Evolutionary conservation across 2,797 vertebrate genomes (phyloP).

Genomic region (Parauchenoglanis punctatus): DNA sequence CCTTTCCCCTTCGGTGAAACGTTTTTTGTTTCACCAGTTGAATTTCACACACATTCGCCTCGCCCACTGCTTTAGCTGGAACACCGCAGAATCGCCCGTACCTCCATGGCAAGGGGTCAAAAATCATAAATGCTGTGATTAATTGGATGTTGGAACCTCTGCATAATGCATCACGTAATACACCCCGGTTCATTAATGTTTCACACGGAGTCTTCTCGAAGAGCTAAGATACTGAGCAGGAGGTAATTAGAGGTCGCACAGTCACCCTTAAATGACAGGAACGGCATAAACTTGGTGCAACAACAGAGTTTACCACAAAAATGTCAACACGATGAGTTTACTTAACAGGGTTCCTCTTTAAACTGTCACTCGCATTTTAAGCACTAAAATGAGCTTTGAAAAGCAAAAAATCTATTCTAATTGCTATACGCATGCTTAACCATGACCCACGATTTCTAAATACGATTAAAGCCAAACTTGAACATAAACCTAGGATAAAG

Average conservation of each 20-base stretch:
- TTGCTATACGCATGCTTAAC: background rate
- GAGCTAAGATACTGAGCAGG: background rate
- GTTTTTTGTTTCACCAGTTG: too few species aligned
- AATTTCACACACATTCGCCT: background rate
- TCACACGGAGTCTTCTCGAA: background rate
- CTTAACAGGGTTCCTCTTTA: conserved; percentile 23
- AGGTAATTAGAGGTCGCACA: background rate
- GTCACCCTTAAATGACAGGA: background rate
- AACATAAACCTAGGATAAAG: background rate
- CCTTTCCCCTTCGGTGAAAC: background rate
- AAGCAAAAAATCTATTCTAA: background rate
- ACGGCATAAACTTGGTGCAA: conserved; percentile 11
- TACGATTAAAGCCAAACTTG: background rate
- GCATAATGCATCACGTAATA: background rate
- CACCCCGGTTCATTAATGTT: background rate
- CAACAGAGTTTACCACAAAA: conserved; percentile 40
- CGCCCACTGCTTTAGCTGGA: background rate
- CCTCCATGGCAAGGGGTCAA: background rate
- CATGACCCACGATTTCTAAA: background rate
- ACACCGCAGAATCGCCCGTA: background rate
- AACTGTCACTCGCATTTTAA: conserved; percentile 41
- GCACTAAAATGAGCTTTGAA: conserved; percentile 6
- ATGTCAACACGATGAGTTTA: conserved; percentile 28
- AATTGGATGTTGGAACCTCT: background rate
- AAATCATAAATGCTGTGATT: background rate